phyloP scores from a whole-genome alignment of 1,140 invertebrate species.

The Drosophila leontia region DNA sequence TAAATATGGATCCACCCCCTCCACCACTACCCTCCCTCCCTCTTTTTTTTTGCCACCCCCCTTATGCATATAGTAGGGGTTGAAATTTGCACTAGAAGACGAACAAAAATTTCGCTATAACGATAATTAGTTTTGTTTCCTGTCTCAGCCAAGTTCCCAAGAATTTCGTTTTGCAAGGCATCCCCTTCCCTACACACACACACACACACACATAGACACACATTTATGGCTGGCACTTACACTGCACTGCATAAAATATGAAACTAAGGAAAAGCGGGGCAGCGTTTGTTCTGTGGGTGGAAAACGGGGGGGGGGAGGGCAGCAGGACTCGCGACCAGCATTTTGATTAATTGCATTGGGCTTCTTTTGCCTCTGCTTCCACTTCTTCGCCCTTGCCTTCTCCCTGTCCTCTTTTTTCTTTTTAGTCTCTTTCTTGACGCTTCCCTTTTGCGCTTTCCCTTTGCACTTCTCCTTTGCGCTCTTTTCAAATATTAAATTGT shows the following conservation, averaged over 20 bases:
- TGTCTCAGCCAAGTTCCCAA: conserved; percentile 54
- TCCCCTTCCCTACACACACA: background rate
- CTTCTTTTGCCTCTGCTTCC: background rate
- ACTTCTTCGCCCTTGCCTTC: conserved; percentile 1
- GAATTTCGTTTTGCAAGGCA: conserved; percentile 37
- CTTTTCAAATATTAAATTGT: conserved; percentile 56
- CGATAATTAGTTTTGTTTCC: conserved; percentile 79
- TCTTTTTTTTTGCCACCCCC: conserved; percentile 6
- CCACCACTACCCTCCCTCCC: background rate
- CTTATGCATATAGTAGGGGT: conserved; percentile 2
- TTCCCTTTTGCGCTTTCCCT: conserved; percentile 6
- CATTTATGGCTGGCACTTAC: conserved; percentile 53
- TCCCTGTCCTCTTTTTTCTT: background rate
- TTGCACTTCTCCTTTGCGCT: conserved; percentile 9
- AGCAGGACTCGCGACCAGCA: conserved; percentile 36
- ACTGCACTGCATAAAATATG: conserved; percentile 35
- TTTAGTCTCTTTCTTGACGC: background rate
- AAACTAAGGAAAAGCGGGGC: background rate
- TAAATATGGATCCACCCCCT: conserved; percentile 51
- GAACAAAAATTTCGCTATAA: conserved; percentile 64
- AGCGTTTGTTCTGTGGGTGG: conserved; percentile 13
- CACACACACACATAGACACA: conserved; percentile 1
- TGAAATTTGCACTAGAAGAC: conserved; percentile 17
- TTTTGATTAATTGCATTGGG: conserved; percentile 76
- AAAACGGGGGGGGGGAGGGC: background rate